phyloP scores from a whole-genome alignment of 2,113 vertebrate species.

The Vimba vimba region DNA sequence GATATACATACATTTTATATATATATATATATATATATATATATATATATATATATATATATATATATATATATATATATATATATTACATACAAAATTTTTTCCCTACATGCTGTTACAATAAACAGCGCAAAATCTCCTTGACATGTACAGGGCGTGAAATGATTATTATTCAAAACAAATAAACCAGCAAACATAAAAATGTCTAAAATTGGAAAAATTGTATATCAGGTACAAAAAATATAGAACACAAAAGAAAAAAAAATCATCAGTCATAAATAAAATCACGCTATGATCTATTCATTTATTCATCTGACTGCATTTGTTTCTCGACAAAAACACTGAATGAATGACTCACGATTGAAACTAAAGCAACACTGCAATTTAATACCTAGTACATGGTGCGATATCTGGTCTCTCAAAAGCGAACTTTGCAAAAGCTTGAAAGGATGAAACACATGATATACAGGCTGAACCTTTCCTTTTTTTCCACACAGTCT shows the following conservation, averaged over 20 bases:
- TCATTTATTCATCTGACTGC: neutral
- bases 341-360: slow-evolving; percentile 7
- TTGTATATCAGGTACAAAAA: slow-evolving; percentile 10
- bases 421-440: neutral
- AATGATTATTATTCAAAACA: slow-evolving; percentile 12
- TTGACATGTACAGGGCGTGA: slow-evolving; percentile 10
- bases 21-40: no score
- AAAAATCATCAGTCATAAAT: neutral
- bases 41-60: no score
- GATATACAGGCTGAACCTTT: neutral
- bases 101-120: neutral
- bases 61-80: no score
- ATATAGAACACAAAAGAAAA: neutral
- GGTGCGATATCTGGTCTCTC: neutral
- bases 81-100: neutral
- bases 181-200: slow-evolving; percentile 7
- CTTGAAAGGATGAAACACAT: neutral
- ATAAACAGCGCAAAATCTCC: slow-evolving; percentile 2
- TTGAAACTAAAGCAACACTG: slow-evolving; percentile 50
- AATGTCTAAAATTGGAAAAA: neutral
- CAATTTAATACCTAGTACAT: slow-evolving; percentile 4
- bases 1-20: slow-evolving; percentile 24
- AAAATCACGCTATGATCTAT: neutral
- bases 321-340: slow-evolving; percentile 8
- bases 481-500: neutral